phyloP scores from a whole-genome alignment of 2,888 invertebrate species.

The Cenopis cana region DNA sequence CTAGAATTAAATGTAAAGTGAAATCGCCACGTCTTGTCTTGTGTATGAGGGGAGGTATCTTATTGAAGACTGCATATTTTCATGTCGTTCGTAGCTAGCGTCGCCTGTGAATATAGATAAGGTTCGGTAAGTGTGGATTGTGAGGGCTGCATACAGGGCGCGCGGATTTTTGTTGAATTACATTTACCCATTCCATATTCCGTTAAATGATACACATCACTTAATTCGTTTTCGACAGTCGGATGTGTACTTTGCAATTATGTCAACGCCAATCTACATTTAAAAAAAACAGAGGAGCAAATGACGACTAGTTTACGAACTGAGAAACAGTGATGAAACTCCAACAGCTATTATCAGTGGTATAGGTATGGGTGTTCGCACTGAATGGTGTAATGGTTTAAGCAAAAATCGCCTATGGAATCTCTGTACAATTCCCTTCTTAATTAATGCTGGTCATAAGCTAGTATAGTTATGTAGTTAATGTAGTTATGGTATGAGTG shows the following conservation, averaged over 20 bases:
- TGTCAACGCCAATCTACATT: neutral
- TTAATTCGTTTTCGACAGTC: neutral
- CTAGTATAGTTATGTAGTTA: no score
- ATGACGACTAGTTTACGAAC: neutral
- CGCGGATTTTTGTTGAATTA: neutral
- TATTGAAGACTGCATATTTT: constrained; percentile 83
- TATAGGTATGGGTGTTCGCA: neutral
- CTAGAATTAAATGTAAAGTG: constrained; percentile 43
- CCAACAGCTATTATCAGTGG: neutral
- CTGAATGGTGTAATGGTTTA: neutral
- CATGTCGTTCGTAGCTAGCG: constrained; percentile 72
- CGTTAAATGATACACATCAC: neutral
- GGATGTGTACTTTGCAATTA: neutral
- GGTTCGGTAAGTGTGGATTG: constrained; percentile 55
- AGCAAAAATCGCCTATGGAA: neutral
- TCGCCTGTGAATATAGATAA: constrained; percentile 71
- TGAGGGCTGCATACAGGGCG: constrained; percentile 40
- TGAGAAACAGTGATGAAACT: neutral
- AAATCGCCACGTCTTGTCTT: constrained; percentile 76
- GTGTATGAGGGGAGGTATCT: constrained; percentile 71
- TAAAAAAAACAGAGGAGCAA: neutral
- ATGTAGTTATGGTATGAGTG: no score
- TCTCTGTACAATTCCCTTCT: neutral
- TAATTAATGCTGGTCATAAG: neutral
- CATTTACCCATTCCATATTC: no score